phyloP scores from a whole-genome alignment of 1,140 invertebrate species.

The Drosophila funebris region DNA sequence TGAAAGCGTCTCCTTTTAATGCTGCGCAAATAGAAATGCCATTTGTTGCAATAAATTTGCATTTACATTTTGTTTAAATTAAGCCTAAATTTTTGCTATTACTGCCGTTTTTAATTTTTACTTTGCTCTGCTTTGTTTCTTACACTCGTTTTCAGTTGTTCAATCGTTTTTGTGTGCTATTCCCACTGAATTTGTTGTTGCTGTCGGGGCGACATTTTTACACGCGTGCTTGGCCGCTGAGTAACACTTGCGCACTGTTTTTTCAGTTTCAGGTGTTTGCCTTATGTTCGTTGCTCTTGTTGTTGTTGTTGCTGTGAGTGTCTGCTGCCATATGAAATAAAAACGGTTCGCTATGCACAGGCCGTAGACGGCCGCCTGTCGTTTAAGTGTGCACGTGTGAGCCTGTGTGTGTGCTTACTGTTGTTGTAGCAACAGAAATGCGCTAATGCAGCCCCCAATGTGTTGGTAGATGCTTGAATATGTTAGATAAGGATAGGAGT shows the following conservation, averaged over 20 bases:
- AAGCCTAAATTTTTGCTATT: constrained; percentile 23
- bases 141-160: constrained; percentile 42
- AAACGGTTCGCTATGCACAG: constrained; percentile 78
- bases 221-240: constrained; percentile 69
- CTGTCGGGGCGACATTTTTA: constrained; percentile 58
- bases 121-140: constrained; percentile 47
- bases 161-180: constrained; percentile 44
- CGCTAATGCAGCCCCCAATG: constrained; percentile 26
- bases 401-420: constrained; percentile 13
- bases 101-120: constrained; percentile 16
- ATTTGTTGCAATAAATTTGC: constrained; percentile 36
- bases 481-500: constrained; percentile 28
- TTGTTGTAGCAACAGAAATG: constrained; percentile 48
- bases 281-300: constrained; percentile 29
- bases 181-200: constrained; percentile 35
- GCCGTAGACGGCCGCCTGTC: constrained; percentile 20
- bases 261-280: constrained; percentile 56
- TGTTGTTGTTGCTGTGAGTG: constrained; percentile 35
- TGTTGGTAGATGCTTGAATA: background rate
- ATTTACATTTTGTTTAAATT: constrained; percentile 8
- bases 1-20: constrained; percentile 50
- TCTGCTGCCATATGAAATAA: constrained; percentile 73
- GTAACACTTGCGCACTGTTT: constrained; percentile 71
- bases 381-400: constrained; percentile 4
- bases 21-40: constrained; percentile 39